Conservation (phyloP, 2,888 invertebrate species). For the Itoplectis maculator region DNA sequence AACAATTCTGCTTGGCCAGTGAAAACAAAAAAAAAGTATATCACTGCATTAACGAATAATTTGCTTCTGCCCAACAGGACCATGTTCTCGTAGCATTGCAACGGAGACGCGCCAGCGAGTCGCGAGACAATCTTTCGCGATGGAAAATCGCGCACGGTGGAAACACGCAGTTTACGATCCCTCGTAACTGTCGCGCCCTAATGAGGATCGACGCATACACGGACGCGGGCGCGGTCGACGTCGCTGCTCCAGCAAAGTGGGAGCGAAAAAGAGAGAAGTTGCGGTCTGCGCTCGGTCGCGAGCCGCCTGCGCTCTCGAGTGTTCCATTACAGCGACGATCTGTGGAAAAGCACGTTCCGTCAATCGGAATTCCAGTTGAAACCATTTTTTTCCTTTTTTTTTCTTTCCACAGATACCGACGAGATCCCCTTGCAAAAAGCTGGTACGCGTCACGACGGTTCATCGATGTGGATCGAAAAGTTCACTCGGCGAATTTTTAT, state of each 20-base stretch:
- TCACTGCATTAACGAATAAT: too few relatives aligned
- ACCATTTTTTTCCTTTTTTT: too few relatives aligned
- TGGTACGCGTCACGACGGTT: too few relatives aligned
- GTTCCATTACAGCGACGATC: conserved; percentile 15
- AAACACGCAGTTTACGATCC: conserved; percentile 54
- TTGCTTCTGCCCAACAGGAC: too few relatives aligned
- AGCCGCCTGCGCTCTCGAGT: conserved; percentile 19
- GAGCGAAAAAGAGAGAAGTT: background rate
- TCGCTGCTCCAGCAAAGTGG: background rate
- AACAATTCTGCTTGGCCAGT: too few relatives aligned
- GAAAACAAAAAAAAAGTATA: too few relatives aligned
- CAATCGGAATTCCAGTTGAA: background rate
- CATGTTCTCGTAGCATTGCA: background rate
- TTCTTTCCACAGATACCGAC: too few relatives aligned
- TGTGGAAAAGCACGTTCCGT: background rate
- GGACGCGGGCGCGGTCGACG: background rate
- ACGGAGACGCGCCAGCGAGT: conserved; percentile 20
- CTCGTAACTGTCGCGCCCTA: conserved; percentile 60
- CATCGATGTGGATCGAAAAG: too few relatives aligned
- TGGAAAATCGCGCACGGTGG: conserved; percentile 50
- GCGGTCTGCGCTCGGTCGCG: too few relatives aligned
- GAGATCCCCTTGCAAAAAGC: too few relatives aligned
- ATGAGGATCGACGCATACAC: conserved; percentile 51
- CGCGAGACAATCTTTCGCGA: conserved; percentile 42
- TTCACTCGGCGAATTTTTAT: too few relatives aligned